Evolutionary conservation across 1,140 invertebrate genomes (phyloP).

Genomic region (Meloidogyne exigua): DNA sequence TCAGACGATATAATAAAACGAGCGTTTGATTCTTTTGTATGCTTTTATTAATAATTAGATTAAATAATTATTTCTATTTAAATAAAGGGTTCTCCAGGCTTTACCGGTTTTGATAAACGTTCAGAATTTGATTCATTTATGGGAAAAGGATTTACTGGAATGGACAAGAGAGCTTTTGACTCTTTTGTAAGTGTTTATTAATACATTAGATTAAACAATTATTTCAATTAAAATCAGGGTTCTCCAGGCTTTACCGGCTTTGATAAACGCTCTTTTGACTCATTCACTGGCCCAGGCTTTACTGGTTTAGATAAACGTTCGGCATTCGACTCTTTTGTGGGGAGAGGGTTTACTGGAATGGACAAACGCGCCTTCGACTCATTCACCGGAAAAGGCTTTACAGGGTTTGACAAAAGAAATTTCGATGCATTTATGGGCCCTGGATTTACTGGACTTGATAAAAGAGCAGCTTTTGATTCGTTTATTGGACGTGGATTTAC

Average conservation of each 20-base stretch:
- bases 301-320: slow-evolving; percentile 49
- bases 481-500: slow-evolving; percentile 39
- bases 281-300: slow-evolving; percentile 44
- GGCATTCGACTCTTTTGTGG: slow-evolving; percentile 32
- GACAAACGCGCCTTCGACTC: slow-evolving; percentile 50
- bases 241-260: slow-evolving; percentile 40
- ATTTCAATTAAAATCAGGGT: slow-evolving; percentile 8
- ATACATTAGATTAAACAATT: neutral
- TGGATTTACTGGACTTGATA: slow-evolving; percentile 51
- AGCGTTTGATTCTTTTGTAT: neutral
- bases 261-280: slow-evolving; percentile 52
- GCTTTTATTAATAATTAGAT: neutral
- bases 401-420: slow-evolving; percentile 44
- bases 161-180: slow-evolving; percentile 36
- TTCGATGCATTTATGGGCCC: slow-evolving; percentile 46
- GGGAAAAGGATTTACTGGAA: slow-evolving; percentile 31
- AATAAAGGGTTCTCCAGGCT: slow-evolving; percentile 29
- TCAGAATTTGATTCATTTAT: slow-evolving; percentile 39
- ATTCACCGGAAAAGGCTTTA: slow-evolving; percentile 39
- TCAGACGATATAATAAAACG: too few relatives aligned
- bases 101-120: slow-evolving; percentile 45
- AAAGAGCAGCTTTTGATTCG: slow-evolving; percentile 34
- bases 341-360: slow-evolving; percentile 42
- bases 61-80: neutral
- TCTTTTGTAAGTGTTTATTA: slow-evolving; percentile 26